Evolutionary conservation across 2,797 vertebrate species (phyloP).

Genomic region (Onychomys torridus): DNA sequence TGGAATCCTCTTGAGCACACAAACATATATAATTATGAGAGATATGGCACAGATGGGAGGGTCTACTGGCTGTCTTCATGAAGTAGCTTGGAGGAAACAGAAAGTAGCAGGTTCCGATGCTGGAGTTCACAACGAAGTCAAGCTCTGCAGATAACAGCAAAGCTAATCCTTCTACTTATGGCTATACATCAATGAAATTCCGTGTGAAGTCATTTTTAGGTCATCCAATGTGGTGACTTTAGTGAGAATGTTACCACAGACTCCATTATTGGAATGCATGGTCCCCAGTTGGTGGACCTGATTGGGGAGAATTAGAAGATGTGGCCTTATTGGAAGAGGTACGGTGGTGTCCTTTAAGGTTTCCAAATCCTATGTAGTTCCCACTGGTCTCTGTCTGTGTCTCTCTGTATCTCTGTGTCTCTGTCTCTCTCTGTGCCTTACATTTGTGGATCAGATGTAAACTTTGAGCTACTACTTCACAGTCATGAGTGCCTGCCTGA

Average conservation of each 20-base stretch:
- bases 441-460: neutral
- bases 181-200: neutral
- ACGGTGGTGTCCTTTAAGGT: neutral
- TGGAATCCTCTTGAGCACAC: neutral
- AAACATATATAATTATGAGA: neutral
- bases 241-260: neutral
- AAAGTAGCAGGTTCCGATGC: neutral
- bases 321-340: neutral
- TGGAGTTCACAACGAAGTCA: neutral
- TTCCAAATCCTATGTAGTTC: neutral
- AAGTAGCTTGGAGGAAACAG: neutral
- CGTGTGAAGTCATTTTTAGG: constrained; percentile 3
- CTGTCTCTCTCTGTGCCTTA: neutral
- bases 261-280: neutral
- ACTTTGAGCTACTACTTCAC: neutral
- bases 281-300: neutral
- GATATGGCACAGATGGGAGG: neutral
- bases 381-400: neutral
- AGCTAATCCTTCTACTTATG: neutral
- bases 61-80: neutral
- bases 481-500: neutral
- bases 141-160: neutral
- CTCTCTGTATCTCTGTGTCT: neutral
- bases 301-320: neutral
- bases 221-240: neutral